Evolutionary conservation across 2,113 vertebrate genomes (phyloP).

Genomic region (Cacatua alba): DNA sequence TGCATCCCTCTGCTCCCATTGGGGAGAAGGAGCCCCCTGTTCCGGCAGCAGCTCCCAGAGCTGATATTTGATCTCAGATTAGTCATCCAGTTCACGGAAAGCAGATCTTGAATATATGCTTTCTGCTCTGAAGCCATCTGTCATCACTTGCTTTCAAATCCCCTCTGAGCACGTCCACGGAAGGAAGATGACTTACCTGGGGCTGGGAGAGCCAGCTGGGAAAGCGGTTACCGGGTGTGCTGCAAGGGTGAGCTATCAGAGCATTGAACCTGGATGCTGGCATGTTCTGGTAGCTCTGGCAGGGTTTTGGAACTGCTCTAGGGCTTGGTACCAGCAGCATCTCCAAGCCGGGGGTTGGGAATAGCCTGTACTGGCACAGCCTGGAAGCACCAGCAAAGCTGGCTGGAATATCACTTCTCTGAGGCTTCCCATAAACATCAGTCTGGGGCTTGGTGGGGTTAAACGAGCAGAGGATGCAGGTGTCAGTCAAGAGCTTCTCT

Average conservation of each 20-base stretch:
- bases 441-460: neutral
- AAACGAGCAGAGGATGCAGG: neutral
- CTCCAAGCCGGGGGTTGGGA: neutral
- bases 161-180: neutral
- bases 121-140: conserved; percentile 61
- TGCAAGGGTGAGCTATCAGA: accelerated
- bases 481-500: neutral
- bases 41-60: neutral
- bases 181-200: conserved; percentile 19
- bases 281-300: accelerated
- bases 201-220: neutral
- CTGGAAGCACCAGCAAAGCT: neutral
- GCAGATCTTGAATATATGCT: conserved; percentile 40
- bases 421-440: neutral
- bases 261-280: accelerated
- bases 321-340: neutral
- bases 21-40: neutral
- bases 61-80: conserved; percentile 47
- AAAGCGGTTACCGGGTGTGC: accelerated
- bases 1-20: neutral
- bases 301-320: neutral
- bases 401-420: accelerated
- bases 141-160: conserved; percentile 36
- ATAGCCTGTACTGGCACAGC: neutral
- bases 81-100: conserved; percentile 34